These are phyloP conservation scores for Drosophila willistoni DNA, from an alignment of 1,140 invertebrate species.

Conservation along the genomic window DNA sequence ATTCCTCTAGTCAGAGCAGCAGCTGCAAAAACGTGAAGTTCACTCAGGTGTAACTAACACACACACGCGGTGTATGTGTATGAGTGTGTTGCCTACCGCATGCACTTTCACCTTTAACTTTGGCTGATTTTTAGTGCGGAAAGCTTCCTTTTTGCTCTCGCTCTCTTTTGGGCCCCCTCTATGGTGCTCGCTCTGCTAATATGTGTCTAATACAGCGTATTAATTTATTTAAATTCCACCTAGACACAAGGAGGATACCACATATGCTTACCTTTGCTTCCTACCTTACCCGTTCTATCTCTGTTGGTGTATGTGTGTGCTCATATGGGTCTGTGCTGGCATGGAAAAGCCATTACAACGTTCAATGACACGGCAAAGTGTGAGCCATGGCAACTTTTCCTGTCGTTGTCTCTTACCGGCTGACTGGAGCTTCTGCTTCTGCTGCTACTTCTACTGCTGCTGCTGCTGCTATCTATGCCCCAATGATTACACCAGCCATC, in stretches of 20 bases:
- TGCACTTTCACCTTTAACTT: slow-evolving; percentile 76
- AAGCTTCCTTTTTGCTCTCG: slow-evolving; percentile 21
- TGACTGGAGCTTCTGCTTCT: slow-evolving; percentile 7
- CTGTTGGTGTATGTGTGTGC: neutral
- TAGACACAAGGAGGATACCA: slow-evolving; percentile 35
- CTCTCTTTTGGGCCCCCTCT: neutral
- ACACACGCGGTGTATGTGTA: neutral
- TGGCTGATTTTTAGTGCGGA: slow-evolving; percentile 65
- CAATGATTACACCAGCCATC: slow-evolving; percentile 73
- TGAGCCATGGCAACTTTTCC: slow-evolving; percentile 58
- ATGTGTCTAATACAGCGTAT: slow-evolving; percentile 76
- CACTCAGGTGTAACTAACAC: slow-evolving; percentile 62
- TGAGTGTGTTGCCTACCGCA: slow-evolving; percentile 45
- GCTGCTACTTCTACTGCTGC: slow-evolving; percentile 35
- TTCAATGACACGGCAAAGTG: slow-evolving; percentile 77
- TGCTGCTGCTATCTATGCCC: slow-evolving; percentile 63
- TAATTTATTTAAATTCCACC: slow-evolving; percentile 76
- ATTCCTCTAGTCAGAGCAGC: slow-evolving; percentile 53
- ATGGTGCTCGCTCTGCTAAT: slow-evolving; percentile 56
- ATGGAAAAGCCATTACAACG: slow-evolving; percentile 68
- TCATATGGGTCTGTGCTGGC: slow-evolving; percentile 31
- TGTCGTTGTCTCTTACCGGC: slow-evolving; percentile 30
- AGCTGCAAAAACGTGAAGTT: slow-evolving; percentile 9
- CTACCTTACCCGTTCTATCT: neutral
- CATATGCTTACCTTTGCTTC: slow-evolving; percentile 7